phyloP scores from a whole-genome alignment of 2,888 invertebrate genomes.

The Endotricha flammealis region DNA sequence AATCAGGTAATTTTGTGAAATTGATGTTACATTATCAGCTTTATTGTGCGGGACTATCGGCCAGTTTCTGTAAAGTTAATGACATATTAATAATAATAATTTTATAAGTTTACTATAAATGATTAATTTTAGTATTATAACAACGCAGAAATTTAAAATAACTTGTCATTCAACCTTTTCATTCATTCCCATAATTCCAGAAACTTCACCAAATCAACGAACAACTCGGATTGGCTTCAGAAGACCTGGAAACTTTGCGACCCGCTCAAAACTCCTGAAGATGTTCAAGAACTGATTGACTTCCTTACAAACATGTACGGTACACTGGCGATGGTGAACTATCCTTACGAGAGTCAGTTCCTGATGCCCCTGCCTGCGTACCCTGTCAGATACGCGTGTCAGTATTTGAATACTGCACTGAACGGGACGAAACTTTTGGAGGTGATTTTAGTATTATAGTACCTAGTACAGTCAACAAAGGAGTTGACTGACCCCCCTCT shows the following conservation, averaged over 20 bases:
- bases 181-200: conserved; percentile 36
- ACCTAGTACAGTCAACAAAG: not conserved
- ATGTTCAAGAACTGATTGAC: conserved; percentile 73
- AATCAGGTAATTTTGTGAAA: too few relatives aligned
- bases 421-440: conserved; percentile 73
- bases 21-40: too few relatives aligned
- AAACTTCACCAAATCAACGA: conserved; percentile 72
- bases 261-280: conserved; percentile 75
- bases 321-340: conserved; percentile 95
- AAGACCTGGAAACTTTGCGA: conserved; percentile 87
- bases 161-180: too few relatives aligned
- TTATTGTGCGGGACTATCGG: too few relatives aligned
- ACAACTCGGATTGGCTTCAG: conserved; percentile 84
- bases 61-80: too few relatives aligned
- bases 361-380: conserved; percentile 89
- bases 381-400: conserved; percentile 85
- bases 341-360: conserved; percentile 93
- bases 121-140: too few relatives aligned
- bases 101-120: too few relatives aligned
- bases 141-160: too few relatives aligned
- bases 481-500: too few relatives aligned
- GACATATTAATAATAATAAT: too few relatives aligned
- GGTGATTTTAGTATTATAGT: conserved; percentile 28
- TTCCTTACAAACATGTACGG: conserved; percentile 86
- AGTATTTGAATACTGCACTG: conserved; percentile 63